Base-by-base conservation (phyloP, 2,113 vertebrate genomes). In the Symphodus melops region DNA sequence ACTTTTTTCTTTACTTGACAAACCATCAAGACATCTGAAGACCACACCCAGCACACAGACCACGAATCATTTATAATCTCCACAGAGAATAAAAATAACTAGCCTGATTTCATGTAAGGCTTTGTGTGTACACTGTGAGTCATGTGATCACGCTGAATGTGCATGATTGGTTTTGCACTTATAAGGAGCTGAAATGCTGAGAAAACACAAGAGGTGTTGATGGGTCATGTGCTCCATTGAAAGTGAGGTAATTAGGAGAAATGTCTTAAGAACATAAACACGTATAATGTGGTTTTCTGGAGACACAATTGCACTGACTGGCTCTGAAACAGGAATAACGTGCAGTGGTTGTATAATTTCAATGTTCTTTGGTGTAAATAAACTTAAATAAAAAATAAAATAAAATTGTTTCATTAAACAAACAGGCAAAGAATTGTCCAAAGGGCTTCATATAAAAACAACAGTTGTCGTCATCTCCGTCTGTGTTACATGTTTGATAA, bases 1-100 rank as follows among this genome's bases (percentile, higher is more conserved):
- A 90, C 84, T 88, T 89, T 88, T 91, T 86, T 89, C 85, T 87
- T 91, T 80, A 85, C 82, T 88, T 68, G 80, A 90, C 81, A 80
- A 87, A 84, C 87, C 85, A 84, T 80, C 71, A 79, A 88, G 83
- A 83, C 84, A 79, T 88, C 83, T 44, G 42, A 25, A 57, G 88
- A 85, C 91, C 91, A 82, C 86, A 86, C 85, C 84, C 90, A 87
- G 65, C 21, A 74, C 61, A 77, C 67, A 62, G 72, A 49, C 61
- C 46, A 66, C 77, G 72, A 85, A 81, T 80, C 57, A 67, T 82
- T 79, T 71, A 70, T 51, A 68, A 54, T 68, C 59, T 67, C 53
- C 54, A 49, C 10, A 33, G 19, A 57, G 41, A 49, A 51, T 64
- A 56, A 51, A 52, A 73, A 62, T 48, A 56, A 59, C 17, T 20